Evolutionary conservation across 2,888 invertebrate species (phyloP).

Genomic region (Plemyria rubiginata): DNA sequence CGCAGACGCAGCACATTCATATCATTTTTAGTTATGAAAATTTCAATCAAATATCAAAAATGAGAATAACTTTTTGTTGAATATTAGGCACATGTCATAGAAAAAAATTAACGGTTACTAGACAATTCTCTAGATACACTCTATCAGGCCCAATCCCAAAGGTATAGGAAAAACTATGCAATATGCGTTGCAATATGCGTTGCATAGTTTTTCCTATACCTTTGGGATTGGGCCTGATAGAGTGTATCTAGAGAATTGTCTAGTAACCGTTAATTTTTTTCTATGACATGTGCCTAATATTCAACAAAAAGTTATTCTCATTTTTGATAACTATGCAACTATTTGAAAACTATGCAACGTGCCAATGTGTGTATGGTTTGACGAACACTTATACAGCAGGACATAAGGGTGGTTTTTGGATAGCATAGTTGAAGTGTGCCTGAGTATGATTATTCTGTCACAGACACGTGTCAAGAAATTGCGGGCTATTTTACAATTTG

Average conservation of each 20-base stretch:
- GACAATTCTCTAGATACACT: slow-evolving; percentile 28
- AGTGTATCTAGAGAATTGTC: slow-evolving; percentile 28
- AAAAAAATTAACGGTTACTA: slow-evolving; percentile 13
- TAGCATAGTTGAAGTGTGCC: slow-evolving; percentile 6
- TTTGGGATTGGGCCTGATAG: slow-evolving; percentile 20
- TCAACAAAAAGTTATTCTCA: too few relatives aligned
- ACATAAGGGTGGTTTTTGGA: slow-evolving; percentile 24
- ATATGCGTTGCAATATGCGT: too few relatives aligned
- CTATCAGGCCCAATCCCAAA: slow-evolving; percentile 20
- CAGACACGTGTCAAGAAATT: slow-evolving; percentile 42
- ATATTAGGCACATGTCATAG: slow-evolving; percentile 26
- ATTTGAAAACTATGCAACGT: slow-evolving; percentile 19
- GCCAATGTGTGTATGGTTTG: neutral
- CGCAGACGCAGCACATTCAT: too few relatives aligned
- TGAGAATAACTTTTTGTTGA: too few relatives aligned
- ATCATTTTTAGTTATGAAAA: too few relatives aligned
- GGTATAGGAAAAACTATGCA: too few relatives aligned
- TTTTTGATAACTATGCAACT: slow-evolving; percentile 6
- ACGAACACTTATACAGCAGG: neutral
- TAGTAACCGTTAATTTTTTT: slow-evolving; percentile 13
- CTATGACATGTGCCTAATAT: slow-evolving; percentile 26
- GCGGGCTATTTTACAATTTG: slow-evolving; percentile 39
- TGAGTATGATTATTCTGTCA: slow-evolving; percentile 19
- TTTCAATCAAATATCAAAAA: too few relatives aligned
- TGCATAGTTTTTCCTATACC: too few relatives aligned